Percentiles rank a stretch among this genome's conserved stretches.
Conservation (phyloP, 1,140 invertebrate species). For the Potamilus streckersoni region DNA sequence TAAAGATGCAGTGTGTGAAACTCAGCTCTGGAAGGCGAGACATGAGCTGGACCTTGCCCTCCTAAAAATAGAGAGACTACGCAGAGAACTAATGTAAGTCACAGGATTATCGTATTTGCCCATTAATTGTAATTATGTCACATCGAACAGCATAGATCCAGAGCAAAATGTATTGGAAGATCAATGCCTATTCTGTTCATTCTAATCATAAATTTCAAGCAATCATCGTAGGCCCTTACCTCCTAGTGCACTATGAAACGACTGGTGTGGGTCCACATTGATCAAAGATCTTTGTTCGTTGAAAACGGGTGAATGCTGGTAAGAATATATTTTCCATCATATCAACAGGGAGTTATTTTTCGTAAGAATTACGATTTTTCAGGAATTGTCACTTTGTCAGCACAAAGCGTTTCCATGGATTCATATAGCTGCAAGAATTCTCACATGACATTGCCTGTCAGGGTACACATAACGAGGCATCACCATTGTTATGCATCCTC, state of each 20-base stretch:
- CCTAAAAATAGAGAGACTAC: slow-evolving; percentile 84
- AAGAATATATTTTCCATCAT: too few relatives aligned
- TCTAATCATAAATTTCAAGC: not conserved
- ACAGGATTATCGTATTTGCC: not conserved
- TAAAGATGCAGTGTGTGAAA: slow-evolving; percentile 79
- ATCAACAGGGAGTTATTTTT: too few relatives aligned
- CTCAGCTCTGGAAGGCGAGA: slow-evolving; percentile 84
- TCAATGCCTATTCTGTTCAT: not conserved
- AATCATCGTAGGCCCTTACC: not conserved
- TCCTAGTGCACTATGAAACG: not conserved
- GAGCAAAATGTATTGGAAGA: not conserved
- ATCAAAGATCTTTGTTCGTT: too few relatives aligned
- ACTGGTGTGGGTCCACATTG: not conserved
- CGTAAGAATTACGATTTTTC: too few relatives aligned
- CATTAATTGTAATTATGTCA: not conserved
- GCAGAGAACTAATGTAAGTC: slow-evolving; percentile 72
- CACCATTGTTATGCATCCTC: too few relatives aligned
- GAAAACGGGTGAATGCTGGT: too few relatives aligned
- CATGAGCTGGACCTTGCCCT: slow-evolving; percentile 88
- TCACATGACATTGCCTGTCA: too few relatives aligned
- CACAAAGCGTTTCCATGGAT: too few relatives aligned
- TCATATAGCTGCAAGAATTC: too few relatives aligned
- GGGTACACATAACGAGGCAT: too few relatives aligned
- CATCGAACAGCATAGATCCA: not conserved
- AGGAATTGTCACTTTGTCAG: too few relatives aligned